These are phyloP conservation scores for Brachyalestes nurse DNA, from an alignment of 2,797 vertebrate genomes.

Conservation along the genomic window DNA sequence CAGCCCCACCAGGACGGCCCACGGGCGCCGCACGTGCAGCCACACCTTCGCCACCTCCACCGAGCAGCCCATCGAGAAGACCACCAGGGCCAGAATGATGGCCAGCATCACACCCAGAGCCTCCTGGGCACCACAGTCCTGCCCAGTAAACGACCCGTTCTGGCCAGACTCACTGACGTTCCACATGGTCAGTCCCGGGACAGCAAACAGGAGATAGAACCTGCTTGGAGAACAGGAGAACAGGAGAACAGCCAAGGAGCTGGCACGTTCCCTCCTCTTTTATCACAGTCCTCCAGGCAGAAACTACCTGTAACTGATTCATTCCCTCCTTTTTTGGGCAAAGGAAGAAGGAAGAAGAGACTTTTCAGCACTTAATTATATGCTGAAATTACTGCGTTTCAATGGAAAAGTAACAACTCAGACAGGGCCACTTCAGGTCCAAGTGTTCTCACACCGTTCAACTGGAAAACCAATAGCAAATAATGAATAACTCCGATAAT, in stretches of 20 bases:
- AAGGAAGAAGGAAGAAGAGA: too few relatives aligned
- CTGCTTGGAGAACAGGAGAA: background rate
- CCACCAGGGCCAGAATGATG: constrained; percentile 66
- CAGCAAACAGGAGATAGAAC: background rate
- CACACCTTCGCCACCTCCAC: constrained; percentile 69
- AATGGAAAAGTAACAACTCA: too few relatives aligned
- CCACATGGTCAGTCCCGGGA: constrained; percentile 23
- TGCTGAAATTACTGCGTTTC: too few relatives aligned
- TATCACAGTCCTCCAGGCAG: too few relatives aligned
- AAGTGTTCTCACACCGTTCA: too few relatives aligned
- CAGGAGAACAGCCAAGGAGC: background rate
- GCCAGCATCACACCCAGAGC: constrained; percentile 50
- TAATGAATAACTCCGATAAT: too few relatives aligned
- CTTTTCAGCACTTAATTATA: too few relatives aligned
- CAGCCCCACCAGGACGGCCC: constrained; percentile 71
- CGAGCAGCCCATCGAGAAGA: constrained; percentile 75
- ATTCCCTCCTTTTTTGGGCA: too few relatives aligned
- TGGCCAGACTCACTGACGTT: constrained; percentile 14
- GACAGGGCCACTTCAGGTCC: too few relatives aligned
- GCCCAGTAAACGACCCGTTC: background rate
- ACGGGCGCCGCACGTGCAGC: constrained; percentile 68
- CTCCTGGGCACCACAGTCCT: background rate
- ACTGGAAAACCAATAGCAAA: too few relatives aligned
- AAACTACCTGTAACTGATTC: too few relatives aligned
- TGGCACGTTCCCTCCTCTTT: too few relatives aligned